Evolutionary conservation across 2,888 invertebrate species (phyloP).

Genomic region (Caenorhabditis japonica): DNA sequence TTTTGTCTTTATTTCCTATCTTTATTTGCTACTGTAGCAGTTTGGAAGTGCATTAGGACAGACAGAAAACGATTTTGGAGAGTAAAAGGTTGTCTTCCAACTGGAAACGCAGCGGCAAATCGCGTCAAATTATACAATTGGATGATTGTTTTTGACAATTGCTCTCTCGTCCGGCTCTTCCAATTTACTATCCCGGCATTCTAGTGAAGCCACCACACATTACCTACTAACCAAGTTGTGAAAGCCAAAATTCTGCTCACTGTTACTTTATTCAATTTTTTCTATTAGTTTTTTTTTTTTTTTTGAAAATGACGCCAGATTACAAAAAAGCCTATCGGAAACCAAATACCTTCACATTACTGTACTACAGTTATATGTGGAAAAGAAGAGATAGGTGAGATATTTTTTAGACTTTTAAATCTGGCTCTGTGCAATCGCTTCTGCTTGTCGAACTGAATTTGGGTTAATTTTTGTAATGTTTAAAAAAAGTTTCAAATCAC

Average conservation of each 20-base stretch:
- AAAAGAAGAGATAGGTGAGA: constrained; percentile 73
- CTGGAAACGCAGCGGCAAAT: constrained; percentile 49
- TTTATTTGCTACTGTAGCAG: constrained; percentile 33
- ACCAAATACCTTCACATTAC: constrained; percentile 68
- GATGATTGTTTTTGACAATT: constrained; percentile 64
- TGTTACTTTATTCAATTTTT: constrained; percentile 1
- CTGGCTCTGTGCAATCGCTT: constrained; percentile 1
- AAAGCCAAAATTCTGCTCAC: too few species aligned
- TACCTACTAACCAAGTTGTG: constrained; percentile 30
- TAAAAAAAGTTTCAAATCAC: too few species aligned
- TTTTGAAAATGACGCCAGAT: constrained; percentile 32
- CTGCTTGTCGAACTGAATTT: too few species aligned
- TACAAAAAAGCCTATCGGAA: constrained; percentile 64
- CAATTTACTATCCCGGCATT: constrained; percentile 42
- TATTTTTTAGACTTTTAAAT: background rate
- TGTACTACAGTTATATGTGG: constrained; percentile 76
- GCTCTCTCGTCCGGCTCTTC: constrained; percentile 38
- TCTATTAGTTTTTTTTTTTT: background rate
- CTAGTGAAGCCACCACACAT: constrained; percentile 13
- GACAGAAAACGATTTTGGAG: constrained; percentile 21
- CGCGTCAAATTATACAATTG: constrained; percentile 61
- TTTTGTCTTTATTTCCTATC: too few species aligned
- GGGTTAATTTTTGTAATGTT: too few species aligned
- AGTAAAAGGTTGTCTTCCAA: constrained; percentile 2
- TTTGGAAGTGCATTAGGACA: constrained; percentile 35